phyloP scores from a whole-genome alignment of 2,888 invertebrate species.

The Cepaea hortensis region DNA sequence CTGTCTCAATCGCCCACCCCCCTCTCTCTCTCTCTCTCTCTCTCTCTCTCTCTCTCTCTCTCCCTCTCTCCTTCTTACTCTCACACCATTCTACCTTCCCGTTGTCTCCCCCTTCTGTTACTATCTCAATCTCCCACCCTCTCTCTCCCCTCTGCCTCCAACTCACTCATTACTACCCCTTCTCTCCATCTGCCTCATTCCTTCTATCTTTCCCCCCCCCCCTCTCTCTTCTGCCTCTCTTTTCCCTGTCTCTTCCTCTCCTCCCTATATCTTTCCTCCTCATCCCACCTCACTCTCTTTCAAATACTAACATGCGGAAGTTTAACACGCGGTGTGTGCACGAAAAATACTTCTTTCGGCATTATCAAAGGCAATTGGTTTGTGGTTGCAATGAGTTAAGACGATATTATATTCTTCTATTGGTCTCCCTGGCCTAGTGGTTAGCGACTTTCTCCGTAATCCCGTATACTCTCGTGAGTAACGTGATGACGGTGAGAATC shows the following conservation, averaged over 20 bases:
- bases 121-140: background rate
- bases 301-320: too few relatives aligned
- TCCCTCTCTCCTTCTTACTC: background rate
- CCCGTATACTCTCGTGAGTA: too few relatives aligned
- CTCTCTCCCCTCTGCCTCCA: background rate
- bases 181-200: background rate
- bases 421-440: too few relatives aligned
- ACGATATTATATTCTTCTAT: too few relatives aligned
- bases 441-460: too few relatives aligned
- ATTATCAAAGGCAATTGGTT: too few relatives aligned
- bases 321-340: too few relatives aligned
- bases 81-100: background rate
- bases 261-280: background rate
- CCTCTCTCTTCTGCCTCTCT: background rate
- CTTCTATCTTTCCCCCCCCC: background rate
- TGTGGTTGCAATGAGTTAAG: too few relatives aligned
- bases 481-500: too few relatives aligned
- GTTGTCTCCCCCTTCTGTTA: background rate
- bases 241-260: background rate
- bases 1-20: background rate
- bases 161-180: background rate
- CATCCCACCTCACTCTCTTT: too few relatives aligned
- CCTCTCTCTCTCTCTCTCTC: background rate
- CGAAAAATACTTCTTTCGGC: too few relatives aligned
- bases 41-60: background rate